Evolutionary conservation across 2,797 vertebrate genomes (phyloP).

Genomic region (Helicolenus hilgendorfi): DNA sequence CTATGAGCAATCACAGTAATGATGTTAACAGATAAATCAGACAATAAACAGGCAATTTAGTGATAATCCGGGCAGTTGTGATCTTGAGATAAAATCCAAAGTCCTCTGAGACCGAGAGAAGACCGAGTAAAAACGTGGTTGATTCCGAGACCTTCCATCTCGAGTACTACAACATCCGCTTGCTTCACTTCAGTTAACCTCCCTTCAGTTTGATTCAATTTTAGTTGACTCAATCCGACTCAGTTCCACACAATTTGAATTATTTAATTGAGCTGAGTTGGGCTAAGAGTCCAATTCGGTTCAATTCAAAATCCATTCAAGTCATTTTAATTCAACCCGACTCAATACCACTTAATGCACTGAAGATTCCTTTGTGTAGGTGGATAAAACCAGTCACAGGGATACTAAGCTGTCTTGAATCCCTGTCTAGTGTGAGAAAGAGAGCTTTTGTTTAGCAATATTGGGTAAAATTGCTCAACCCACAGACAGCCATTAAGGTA

Average conservation of each 20-base stretch:
- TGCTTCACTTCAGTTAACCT: neutral
- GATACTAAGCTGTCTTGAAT: conserved; percentile 78
- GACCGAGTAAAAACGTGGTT: neutral
- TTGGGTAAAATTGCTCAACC: conserved; percentile 81
- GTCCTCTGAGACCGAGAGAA: neutral
- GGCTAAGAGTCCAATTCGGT: conserved; percentile 54
- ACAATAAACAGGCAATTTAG: neutral
- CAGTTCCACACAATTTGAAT: conserved; percentile 46
- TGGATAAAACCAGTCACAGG: conserved; percentile 78
- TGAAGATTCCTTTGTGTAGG: conserved; percentile 75
- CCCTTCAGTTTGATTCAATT: conserved; percentile 21
- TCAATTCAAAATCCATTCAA: conserved; percentile 73
- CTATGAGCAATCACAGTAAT: neutral
- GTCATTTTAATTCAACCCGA: conserved; percentile 70
- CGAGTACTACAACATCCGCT: neutral
- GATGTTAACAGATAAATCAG: neutral
- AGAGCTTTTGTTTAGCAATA: conserved; percentile 83
- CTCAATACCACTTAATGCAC: conserved; percentile 78
- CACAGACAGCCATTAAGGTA: conserved; percentile 86
- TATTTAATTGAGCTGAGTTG: conserved; percentile 47
- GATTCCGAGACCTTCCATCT: neutral
- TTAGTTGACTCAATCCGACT: conserved; percentile 27
- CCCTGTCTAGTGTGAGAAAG: conserved; percentile 60
- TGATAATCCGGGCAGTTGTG: neutral
- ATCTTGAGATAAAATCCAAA: neutral